Evolutionary conservation across 2,888 invertebrate genomes (phyloP).

Genomic region (Mystacides longicornis): DNA sequence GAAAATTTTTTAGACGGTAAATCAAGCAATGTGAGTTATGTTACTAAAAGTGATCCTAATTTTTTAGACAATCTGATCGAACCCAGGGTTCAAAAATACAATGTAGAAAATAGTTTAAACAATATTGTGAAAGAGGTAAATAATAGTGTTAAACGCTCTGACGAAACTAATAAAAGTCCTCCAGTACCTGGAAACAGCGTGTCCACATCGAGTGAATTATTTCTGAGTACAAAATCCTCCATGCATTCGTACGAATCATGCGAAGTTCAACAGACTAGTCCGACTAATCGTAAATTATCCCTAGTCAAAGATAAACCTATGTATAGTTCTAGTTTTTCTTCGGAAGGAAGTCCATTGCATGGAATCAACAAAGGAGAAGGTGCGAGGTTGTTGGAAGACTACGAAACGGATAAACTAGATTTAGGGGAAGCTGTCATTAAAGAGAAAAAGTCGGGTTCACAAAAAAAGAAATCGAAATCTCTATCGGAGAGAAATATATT

Average conservation of each 20-base stretch:
- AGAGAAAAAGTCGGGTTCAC: slow-evolving; percentile 26
- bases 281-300: slow-evolving; percentile 16
- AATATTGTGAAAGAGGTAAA: slow-evolving; percentile 9
- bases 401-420: slow-evolving; percentile 24
- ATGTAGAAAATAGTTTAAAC: slow-evolving; percentile 5
- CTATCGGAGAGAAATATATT: slow-evolving; percentile 25
- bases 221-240: slow-evolving; percentile 26
- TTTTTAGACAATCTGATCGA: slow-evolving; percentile 31
- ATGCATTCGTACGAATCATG: slow-evolving; percentile 25
- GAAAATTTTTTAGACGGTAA: slow-evolving; percentile 49
- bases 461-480: slow-evolving; percentile 24
- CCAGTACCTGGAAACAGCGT: slow-evolving; percentile 4
- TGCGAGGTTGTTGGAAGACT: slow-evolving; percentile 24
- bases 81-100: neutral
- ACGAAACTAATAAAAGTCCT: neutral
- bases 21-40: slow-evolving; percentile 34
- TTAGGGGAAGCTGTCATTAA: slow-evolving; percentile 22
- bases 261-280: slow-evolving; percentile 15
- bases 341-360: slow-evolving; percentile 23
- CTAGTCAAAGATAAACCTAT: slow-evolving; percentile 19
- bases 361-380: slow-evolving; percentile 24
- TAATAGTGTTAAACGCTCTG: slow-evolving; percentile 1
- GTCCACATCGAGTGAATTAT: slow-evolving; percentile 26
- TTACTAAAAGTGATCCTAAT: slow-evolving; percentile 29
- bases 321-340: slow-evolving; percentile 24